Conservation (phyloP, 2,113 vertebrate genomes). For the Catharus bicknelli region DNA sequence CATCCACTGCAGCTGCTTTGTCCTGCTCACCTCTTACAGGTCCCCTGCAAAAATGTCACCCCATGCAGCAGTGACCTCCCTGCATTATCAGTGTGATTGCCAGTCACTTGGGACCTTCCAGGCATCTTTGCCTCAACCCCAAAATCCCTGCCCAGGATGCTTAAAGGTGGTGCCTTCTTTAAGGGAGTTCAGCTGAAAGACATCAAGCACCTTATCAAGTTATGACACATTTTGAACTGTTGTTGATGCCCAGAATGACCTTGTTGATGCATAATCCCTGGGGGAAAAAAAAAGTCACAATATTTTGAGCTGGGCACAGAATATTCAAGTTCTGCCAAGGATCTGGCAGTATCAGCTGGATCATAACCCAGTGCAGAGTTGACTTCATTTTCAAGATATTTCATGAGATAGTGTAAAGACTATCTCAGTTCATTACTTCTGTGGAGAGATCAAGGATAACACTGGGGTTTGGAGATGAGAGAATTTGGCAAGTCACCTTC, state of each 20-base stretch:
- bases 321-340: neutral
- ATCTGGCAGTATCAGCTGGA: neutral
- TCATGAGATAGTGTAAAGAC: neutral
- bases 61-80: neutral
- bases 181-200: neutral
- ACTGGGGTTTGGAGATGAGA: neutral
- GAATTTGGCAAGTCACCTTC: neutral
- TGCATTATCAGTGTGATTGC: neutral
- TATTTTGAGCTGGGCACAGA: neutral
- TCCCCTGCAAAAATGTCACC: neutral
- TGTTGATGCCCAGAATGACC: neutral
- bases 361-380: neutral
- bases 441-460: constrained; percentile 16
- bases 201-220: neutral
- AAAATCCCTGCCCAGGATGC: neutral
- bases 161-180: neutral
- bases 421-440: neutral
- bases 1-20: neutral
- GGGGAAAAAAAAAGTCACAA: neutral
- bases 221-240: neutral
- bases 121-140: neutral
- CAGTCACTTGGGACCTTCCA: neutral
- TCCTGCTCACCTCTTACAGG: neutral
- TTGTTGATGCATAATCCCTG: neutral
- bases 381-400: neutral